Conservation (phyloP, 2,888 invertebrate species). For the Calameuta filiformis region DNA sequence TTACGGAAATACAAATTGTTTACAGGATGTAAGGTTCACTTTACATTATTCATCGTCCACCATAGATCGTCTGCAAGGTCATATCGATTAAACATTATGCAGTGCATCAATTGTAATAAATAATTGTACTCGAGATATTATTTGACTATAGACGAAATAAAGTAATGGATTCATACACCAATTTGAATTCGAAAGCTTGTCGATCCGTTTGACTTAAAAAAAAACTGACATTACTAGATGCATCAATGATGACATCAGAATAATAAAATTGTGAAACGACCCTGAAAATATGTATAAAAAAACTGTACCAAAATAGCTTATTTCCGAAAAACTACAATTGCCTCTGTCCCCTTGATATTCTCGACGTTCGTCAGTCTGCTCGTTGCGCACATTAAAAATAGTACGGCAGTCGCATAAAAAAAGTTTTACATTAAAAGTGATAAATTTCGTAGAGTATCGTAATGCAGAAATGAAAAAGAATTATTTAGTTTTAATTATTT, state of each 20-base stretch:
- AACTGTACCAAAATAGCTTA: neutral
- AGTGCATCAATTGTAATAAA: neutral
- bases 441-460: neutral
- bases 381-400: neutral
- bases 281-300: neutral
- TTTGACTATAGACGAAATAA: neutral
- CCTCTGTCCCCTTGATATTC: neutral
- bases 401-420: neutral
- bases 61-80: neutral
- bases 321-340: neutral
- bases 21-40: neutral
- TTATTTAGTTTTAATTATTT: too few species aligned
- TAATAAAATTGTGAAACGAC: neutral
- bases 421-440: neutral
- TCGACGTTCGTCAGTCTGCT: neutral
- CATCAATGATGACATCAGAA: neutral
- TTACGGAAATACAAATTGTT: neutral
- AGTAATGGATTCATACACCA: too few species aligned
- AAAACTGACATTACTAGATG: neutral
- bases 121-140: neutral
- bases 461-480: neutral
- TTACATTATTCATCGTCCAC: neutral
- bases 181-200: too few species aligned
- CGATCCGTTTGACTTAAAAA: neutral
- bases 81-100: neutral